phyloP scores from a whole-genome alignment of 2,113 vertebrate genomes.

The Hippoglossus stenolepis region DNA sequence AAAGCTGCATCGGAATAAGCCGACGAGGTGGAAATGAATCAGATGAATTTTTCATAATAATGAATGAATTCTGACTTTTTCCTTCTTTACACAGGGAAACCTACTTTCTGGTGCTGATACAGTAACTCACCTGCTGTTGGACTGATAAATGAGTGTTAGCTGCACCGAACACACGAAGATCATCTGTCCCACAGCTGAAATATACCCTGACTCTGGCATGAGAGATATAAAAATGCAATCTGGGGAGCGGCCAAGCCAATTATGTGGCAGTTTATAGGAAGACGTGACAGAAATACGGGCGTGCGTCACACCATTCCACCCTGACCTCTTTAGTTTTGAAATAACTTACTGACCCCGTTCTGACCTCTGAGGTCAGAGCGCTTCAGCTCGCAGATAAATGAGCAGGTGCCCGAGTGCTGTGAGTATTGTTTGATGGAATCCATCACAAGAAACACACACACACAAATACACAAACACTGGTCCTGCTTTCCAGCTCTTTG shows the following conservation, averaged over 20 bases:
- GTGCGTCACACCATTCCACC: conserved; percentile 28
- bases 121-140: background rate
- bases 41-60: conserved; percentile 4
- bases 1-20: conserved; percentile 14
- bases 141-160: conserved; percentile 21
- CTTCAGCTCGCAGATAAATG: conserved; percentile 28
- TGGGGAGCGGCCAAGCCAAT: conserved; percentile 37
- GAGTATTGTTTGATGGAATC: conserved; percentile 33
- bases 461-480: background rate
- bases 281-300: conserved; percentile 61
- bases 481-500: background rate
- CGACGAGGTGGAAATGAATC: conserved; percentile 26
- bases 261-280: conserved; percentile 34
- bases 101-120: background rate
- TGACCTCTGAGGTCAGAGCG: conserved; percentile 47
- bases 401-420: conserved; percentile 17
- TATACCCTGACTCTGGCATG: conserved; percentile 41
- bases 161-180: conserved; percentile 44
- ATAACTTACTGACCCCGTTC: conserved; percentile 51
- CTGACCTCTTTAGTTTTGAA: conserved; percentile 49
- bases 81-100: background rate
- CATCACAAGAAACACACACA: conserved; percentile 11
- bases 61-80: conserved; percentile 3
- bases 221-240: conserved; percentile 57
- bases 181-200: conserved; percentile 36